Conservation (phyloP, 2,888 invertebrate species). For the Dasysyrphus tricinctus region DNA sequence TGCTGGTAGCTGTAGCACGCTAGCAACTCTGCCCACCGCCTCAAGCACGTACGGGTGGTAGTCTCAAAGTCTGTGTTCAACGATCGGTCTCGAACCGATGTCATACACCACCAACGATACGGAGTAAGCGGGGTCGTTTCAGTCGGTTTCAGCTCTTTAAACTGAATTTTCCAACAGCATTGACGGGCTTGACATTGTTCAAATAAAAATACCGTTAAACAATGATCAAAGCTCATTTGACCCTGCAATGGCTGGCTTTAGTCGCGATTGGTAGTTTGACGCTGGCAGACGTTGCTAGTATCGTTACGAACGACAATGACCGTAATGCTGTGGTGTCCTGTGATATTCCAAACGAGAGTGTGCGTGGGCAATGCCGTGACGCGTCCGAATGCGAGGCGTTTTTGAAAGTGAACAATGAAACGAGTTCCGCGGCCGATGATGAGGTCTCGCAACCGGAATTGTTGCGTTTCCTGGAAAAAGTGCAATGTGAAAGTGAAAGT, state of each 20-base stretch:
- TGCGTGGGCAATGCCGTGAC: slow-evolving; percentile 80
- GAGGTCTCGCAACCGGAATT: slow-evolving; percentile 78
- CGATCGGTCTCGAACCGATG: slow-evolving; percentile 57
- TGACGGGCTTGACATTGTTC: slow-evolving; percentile 41
- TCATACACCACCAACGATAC: slow-evolving; percentile 26
- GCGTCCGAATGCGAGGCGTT: slow-evolving; percentile 80
- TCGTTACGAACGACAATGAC: slow-evolving; percentile 45
- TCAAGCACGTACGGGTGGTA: slow-evolving; percentile 40
- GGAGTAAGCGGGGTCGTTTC: slow-evolving; percentile 30
- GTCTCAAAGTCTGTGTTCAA: slow-evolving; percentile 60
- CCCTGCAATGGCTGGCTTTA: slow-evolving; percentile 68
- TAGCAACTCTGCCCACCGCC: slow-evolving; percentile 37
- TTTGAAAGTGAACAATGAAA: slow-evolving; percentile 79
- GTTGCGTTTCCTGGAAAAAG: slow-evolving; percentile 81
- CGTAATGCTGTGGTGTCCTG: slow-evolving; percentile 77
- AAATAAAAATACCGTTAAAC: slow-evolving; percentile 25
- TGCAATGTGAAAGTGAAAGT: slow-evolving; percentile 79
- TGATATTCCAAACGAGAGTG: slow-evolving; percentile 82
- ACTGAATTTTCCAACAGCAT: slow-evolving; percentile 44
- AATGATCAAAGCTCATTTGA: slow-evolving; percentile 66
- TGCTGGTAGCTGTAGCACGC: background rate
- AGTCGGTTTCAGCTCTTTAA: slow-evolving; percentile 24
- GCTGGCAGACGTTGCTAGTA: slow-evolving; percentile 63
- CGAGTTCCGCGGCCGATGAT: slow-evolving; percentile 76
- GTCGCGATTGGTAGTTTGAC: slow-evolving; percentile 70